Evolutionary conservation across 2,797 vertebrate genomes (phyloP), one percentile per base, ranked within the genome.

Genomic region (Gymnothorax reevesii): DNA sequence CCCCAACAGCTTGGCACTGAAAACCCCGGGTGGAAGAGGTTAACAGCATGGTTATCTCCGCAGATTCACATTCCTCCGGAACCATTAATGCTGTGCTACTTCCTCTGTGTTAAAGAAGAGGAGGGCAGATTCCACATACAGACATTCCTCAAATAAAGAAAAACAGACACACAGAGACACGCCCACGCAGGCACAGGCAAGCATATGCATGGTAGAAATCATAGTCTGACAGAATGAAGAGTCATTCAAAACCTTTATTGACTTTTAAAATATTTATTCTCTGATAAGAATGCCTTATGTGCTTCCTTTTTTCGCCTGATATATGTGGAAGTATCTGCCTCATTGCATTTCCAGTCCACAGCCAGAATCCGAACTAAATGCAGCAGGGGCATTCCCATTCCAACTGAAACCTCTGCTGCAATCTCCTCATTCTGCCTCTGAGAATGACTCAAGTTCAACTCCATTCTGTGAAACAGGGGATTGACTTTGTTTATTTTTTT

Each of bases 351-450:
- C 89, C 75, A 66, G 77, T 82, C 86, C 88, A 89, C 87, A 88
- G 88, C 83, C 77, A 84, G 69, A 77, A 86, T 89, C 89, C 87
- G 87, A 90, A 91, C 89, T 49, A 33, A 52, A 84, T 89, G 87
- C 87, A 89, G 89, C 89, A 86, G 1, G 17, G 55, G 77, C 20
- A 22, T n/a, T 75, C 13, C 71, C 10, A 12, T 15, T 75, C 71
- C 33, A 75, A 75, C 10, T 13, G 25, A 75, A 75, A 33, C 71
- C 80, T 73, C n/a, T 64, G 52, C 54, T 88, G 87, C n/a, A 87
- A 73, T 89, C 82, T 7, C 22, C 69, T 62, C 82, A 87, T 82
- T 91, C 42, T 87, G 89, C 60, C 86, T 88, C 15, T 66, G 90
- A 77, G 49, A 83, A 7, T 42, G 64, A 85, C 84, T 87, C 83